Base-by-base conservation (phyloP, 1,140 invertebrate species). In the Drosophila albomicans region DNA sequence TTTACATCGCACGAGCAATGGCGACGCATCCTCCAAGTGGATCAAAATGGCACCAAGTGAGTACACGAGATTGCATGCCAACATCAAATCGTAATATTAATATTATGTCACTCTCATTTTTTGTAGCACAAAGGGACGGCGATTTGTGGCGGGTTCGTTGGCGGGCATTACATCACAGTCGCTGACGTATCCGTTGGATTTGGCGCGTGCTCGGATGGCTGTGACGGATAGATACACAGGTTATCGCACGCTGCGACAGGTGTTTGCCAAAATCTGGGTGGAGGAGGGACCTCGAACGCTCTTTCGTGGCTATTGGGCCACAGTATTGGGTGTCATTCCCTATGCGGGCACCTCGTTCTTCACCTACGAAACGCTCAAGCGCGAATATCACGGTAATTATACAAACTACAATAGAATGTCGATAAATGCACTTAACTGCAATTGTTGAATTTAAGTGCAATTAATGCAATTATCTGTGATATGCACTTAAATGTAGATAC, bases 311-410 rank as follows among this genome's bases (percentile, higher is more conserved):
- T 98, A 98, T 92, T 94, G 95, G 35, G 97, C 98, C 1, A 99
- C 99, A 0, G 94, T 99, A 15, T 91, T 98, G 1, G 99, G 99
- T 2, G 98, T 99, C 0, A 97, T 99, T 82, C 98, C 98, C 0
- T 99, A 99, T 93, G 98, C 99, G 8, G 99, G 99, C 7, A 96
- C 96, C 52, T 98, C 98, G 46, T 99, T 99, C 93, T 99, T 97
- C 92, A 99, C 98, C 0, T 99, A 99, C 93, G 99, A 99, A 93
- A 96, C 97, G 16, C 93, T 99, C 3, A 99, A 99, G 93, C 95
- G 96, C 57, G 93, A 95, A 67, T 95, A 98, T 92, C 93, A 94
- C 91, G 96, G 98, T 98, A 57, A 38, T 6, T 11, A 38, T 10
- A 32, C 20, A 20, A 20, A 3, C 20, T 20, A 20, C 20, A 20